Percentiles rank a stretch among this genome's conserved stretches.
These are phyloP conservation scores for Sphyrna mokarran DNA, from an alignment of 2,113 vertebrate genomes.

Conservation along the genomic window DNA sequence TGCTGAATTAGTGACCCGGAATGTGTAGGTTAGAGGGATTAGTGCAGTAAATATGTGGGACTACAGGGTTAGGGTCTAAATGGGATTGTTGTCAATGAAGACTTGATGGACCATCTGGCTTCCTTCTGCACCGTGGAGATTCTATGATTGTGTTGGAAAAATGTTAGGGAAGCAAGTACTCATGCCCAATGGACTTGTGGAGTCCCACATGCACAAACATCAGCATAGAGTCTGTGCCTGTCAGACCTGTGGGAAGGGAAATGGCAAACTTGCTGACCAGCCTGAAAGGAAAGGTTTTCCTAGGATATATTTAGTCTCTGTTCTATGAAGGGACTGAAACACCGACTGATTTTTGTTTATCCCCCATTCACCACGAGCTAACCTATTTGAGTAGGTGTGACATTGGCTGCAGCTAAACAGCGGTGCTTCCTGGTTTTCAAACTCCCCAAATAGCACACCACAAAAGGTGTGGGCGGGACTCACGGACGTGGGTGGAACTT, in stretches of 20 bases:
- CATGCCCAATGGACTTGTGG: background rate
- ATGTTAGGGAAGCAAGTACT: background rate
- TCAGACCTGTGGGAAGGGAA: background rate
- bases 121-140: no score
- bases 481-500: background rate
- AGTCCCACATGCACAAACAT: background rate
- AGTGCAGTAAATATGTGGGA: no score
- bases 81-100: no score
- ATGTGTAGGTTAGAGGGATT: no score
- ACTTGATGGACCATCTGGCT: no score
- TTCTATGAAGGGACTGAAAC: background rate
- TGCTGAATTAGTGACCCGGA: no score
- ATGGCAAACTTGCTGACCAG: background rate
- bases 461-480: background rate
- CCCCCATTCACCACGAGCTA: background rate
- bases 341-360: background rate
- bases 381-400: background rate
- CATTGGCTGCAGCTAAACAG: background rate
- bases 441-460: background rate
- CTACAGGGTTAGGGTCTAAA: no score
- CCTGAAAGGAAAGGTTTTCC: background rate
- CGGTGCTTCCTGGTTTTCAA: background rate
- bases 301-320: background rate
- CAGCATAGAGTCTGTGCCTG: background rate
- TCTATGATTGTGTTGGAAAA: background rate